Base-by-base conservation (phyloP, 2,113 vertebrate genomes). In the Trinectes maculatus region DNA sequence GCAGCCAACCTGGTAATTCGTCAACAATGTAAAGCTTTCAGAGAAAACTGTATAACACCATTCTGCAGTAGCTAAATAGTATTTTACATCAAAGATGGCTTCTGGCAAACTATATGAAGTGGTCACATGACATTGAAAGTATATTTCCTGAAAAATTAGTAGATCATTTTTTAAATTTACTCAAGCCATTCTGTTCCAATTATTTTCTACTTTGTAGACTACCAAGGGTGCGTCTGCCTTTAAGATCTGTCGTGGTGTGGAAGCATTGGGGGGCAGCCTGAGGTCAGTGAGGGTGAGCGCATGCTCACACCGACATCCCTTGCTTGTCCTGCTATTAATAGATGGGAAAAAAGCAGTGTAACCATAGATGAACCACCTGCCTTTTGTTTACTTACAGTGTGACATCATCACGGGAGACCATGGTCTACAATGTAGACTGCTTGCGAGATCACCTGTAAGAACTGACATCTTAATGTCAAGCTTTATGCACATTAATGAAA, bases 221-320 rank as follows among this genome's bases (percentile, higher is more conserved):
- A 97, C 94, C 53, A 98, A 97, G 86, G 95, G 94, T 74, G 94
- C 91, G 0, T 98, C 96, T 16, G 92, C 94, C 29, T 98, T 98
- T 75, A 94, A 86, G 86, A 94, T 98, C 83, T 96, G 94, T 49
- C 94, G 93, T 8, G 91, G 95, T 63, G 89, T 98, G 57, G 95
- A 98, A 90, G 94, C 94, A 31, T 85, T 95, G 52, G 96, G 95
- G 22, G 94, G 93, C 47, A 95, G 85, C 82, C 85, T 98, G 76
- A 96, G 95, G 96, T 98, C 72, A 90, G 93, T 94, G 65, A 66
- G 8, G 12, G 5, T 19, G 4, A 10, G 19, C 8, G 24, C 33
- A 31, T 11, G 12, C 25, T 48, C 51, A 67, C 19, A 47, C 3
- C 16, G 6, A 44, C n/a, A 6, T 3, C 65, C 40, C 24, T 21